Evolutionary conservation across 2,113 vertebrate species (phyloP).

Genomic region (Hirundichthys speculiger): DNA sequence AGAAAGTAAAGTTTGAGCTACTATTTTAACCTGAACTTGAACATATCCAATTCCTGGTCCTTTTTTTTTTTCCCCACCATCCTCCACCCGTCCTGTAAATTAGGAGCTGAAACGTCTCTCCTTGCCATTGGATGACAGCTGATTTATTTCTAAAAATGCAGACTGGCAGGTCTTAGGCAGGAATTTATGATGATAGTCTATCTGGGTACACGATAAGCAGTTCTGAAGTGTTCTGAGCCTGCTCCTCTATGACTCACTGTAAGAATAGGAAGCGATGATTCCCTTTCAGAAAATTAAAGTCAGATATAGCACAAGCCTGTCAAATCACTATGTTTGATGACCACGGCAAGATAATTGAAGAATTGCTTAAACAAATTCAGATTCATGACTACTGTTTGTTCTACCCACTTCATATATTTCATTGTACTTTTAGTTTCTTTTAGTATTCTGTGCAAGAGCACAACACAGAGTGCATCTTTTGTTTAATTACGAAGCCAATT

Average conservation of each 20-base stretch:
- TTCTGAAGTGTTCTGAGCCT: conserved; percentile 6
- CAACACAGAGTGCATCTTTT: background rate
- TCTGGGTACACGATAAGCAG: background rate
- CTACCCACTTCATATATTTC: background rate
- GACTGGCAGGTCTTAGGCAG: background rate
- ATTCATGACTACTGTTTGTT: background rate
- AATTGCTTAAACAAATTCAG: background rate
- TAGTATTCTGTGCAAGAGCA: background rate
- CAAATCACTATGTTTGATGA: background rate
- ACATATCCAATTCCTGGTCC: conserved; percentile 14
- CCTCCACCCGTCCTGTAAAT: background rate
- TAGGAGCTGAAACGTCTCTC: background rate
- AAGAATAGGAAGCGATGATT: conserved; percentile 1
- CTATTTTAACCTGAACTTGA: background rate
- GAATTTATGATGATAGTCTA: conserved; percentile 8
- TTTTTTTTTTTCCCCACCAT: conserved; percentile 10
- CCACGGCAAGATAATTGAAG: background rate
- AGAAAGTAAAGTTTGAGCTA: background rate
- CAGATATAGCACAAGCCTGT: background rate
- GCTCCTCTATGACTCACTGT: conserved; percentile 35
- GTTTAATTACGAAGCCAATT: no score
- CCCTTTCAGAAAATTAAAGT: conserved; percentile 8
- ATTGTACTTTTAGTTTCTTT: background rate
- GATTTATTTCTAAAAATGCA: conserved; percentile 15
- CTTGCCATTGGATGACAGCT: background rate